Percentiles rank a stretch among this genome's conserved stretches.
Conservation (phyloP, 2,113 vertebrate genomes). For the Neotoma lepida region DNA sequence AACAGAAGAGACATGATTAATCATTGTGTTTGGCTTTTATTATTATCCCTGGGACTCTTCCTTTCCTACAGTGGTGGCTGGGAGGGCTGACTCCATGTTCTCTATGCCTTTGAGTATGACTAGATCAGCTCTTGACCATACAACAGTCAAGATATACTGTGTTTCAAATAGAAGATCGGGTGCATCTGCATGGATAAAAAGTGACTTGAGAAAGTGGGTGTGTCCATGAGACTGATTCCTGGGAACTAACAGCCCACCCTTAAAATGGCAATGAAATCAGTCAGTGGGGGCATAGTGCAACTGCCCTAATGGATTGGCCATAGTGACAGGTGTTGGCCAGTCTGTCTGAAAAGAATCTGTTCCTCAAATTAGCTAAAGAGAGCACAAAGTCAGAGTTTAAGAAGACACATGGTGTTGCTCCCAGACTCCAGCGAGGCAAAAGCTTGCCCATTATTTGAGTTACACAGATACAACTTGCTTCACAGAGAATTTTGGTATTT, state of each 20-base stretch:
- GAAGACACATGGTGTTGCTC: not conserved
- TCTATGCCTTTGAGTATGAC: not conserved
- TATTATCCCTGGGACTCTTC: not conserved
- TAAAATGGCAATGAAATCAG: constrained; percentile 32
- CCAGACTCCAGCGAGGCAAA: not conserved
- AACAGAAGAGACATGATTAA: not conserved
- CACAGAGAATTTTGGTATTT: not conserved
- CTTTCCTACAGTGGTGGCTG: not conserved
- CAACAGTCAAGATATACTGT: not conserved
- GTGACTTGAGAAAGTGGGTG: not conserved
- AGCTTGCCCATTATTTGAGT: not conserved
- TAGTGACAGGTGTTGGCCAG: not conserved
- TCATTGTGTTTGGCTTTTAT: not conserved
- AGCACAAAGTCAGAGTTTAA: constrained; percentile 16
- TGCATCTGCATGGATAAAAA: not conserved
- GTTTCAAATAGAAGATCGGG: not conserved
- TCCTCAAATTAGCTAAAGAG: constrained; percentile 40
- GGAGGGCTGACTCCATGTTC: not conserved
- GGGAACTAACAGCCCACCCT: not conserved
- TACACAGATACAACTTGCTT: not conserved
- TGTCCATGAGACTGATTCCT: not conserved
- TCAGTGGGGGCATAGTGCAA: not conserved
- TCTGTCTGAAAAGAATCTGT: not conserved
- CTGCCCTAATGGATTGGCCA: not conserved
- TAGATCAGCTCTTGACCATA: not conserved